Conservation (phyloP, 2,113 vertebrate genomes). For the Plecotus auritus region DNA sequence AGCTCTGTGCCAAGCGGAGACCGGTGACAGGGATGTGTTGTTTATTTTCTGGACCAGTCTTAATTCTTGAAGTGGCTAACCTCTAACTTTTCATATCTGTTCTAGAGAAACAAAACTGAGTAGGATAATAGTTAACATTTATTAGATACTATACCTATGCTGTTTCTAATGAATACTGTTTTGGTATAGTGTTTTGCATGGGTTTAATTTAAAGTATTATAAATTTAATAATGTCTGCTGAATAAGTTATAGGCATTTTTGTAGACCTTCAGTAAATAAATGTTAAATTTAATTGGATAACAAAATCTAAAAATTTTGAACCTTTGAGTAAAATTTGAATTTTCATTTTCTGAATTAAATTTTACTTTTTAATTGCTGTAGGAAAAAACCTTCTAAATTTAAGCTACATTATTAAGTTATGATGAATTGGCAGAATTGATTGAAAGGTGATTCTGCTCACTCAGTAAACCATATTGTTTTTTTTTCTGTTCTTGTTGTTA, state of each 20-base stretch:
- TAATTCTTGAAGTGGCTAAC: conserved; percentile 24
- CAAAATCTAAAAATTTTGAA: background rate
- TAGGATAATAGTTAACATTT: background rate
- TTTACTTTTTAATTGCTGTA: background rate
- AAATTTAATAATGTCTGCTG: conserved; percentile 41
- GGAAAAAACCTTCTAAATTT: conserved; percentile 17
- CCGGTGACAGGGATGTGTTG: background rate
- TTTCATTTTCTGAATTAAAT: conserved; percentile 12
- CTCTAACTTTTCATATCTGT: conserved; percentile 24
- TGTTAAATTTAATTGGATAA: conserved; percentile 37
- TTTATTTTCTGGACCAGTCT: conserved; percentile 27
- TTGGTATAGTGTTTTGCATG: background rate
- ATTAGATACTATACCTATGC: background rate
- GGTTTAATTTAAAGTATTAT: conserved; percentile 23
- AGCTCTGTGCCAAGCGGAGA: background rate
- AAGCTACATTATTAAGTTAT: conserved; percentile 40
- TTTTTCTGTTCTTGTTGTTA: background rate
- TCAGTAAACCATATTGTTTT: background rate
- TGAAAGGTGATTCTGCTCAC: background rate
- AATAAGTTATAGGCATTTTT: conserved; percentile 20
- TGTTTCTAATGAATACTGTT: background rate
- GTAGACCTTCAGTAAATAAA: conserved; percentile 2
- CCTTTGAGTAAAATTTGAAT: conserved; percentile 50
- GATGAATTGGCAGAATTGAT: background rate
- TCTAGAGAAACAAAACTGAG: background rate